Percentiles rank a stretch among this genome's conserved stretches.
phyloP scores from a whole-genome alignment of 2,797 vertebrate genomes.

The Dermochelys coriacea region DNA sequence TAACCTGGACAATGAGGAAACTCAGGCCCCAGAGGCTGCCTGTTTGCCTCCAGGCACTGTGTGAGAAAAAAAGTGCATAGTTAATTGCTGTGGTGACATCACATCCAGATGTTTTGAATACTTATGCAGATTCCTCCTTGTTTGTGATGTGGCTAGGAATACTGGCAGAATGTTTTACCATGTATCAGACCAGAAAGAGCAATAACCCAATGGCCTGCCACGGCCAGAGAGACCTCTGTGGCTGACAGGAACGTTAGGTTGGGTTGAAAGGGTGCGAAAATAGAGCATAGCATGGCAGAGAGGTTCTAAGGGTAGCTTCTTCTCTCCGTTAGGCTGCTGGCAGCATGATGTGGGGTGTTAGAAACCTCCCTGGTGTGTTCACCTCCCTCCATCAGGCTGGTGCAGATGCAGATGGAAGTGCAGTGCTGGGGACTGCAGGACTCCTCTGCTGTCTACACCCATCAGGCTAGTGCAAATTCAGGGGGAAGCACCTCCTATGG shows the following conservation, averaged over 20 bases:
- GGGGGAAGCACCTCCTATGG: neutral
- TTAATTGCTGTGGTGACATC: constrained; percentile 56
- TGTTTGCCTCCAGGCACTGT: constrained; percentile 39
- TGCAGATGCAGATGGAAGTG: neutral
- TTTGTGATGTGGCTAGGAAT: constrained; percentile 71
- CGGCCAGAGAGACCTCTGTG: neutral
- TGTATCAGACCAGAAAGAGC: constrained; percentile 17
- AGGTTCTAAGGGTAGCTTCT: neutral
- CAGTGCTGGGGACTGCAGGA: fast-evolving
- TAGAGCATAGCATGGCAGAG: fast-evolving
- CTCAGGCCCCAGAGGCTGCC: constrained; percentile 22
- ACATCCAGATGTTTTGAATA: constrained; percentile 71
- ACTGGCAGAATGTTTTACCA: constrained; percentile 26
- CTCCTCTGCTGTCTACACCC: neutral
- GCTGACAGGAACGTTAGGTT: neutral
- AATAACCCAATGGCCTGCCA: neutral
- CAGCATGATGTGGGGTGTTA: neutral
- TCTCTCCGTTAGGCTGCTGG: fast-evolving
- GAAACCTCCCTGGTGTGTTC: neutral
- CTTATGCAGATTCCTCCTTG: constrained; percentile 62
- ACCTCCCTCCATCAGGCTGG: fast-evolving
- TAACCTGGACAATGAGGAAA: constrained; percentile 22
- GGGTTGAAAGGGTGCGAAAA: fast-evolving
- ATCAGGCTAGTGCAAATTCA: neutral
- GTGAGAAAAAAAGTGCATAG: constrained; percentile 55